A percentile compares a stretch with the other conserved stretches of the same genome.
phyloP scores from a whole-genome alignment of 2,113 vertebrate species.

The Cisticola juncidis region DNA sequence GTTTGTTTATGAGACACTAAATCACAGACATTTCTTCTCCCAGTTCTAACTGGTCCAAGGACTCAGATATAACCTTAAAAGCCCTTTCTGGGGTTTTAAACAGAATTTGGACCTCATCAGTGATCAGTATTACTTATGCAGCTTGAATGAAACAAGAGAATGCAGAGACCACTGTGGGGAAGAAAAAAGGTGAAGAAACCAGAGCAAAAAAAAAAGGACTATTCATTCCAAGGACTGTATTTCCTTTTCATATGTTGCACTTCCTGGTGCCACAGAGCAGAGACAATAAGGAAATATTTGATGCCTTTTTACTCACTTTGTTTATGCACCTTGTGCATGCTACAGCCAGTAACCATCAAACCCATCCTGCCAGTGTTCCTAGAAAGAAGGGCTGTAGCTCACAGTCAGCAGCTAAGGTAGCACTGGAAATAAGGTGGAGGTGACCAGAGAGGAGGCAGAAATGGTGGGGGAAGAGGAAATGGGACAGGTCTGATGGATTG shows the following conservation, averaged over 20 bases:
- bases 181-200: not conserved
- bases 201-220: not conserved
- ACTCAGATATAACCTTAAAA: conserved; percentile 2
- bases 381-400: not conserved
- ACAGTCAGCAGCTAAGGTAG: not conserved
- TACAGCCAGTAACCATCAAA: not conserved
- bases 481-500: not conserved
- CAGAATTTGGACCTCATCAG: not conserved
- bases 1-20: conserved; percentile 44
- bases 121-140: not conserved
- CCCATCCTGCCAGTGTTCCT: not conserved
- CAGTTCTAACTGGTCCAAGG: conserved; percentile 1
- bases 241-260: not conserved
- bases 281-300: not conserved
- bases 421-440: not conserved
- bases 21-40: conserved; percentile 16
- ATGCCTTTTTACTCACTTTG: not conserved
- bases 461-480: not conserved
- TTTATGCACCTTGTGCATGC: not conserved
- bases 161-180: not conserved
- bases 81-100: not conserved
- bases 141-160: not conserved
- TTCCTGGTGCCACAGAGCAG: not conserved
- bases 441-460: not conserved
- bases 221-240: accelerated